A percentile compares a stretch with the other conserved stretches of the same genome.
Conservation (phyloP, 2,797 vertebrate genomes). For the Zonotrichia albicollis region DNA sequence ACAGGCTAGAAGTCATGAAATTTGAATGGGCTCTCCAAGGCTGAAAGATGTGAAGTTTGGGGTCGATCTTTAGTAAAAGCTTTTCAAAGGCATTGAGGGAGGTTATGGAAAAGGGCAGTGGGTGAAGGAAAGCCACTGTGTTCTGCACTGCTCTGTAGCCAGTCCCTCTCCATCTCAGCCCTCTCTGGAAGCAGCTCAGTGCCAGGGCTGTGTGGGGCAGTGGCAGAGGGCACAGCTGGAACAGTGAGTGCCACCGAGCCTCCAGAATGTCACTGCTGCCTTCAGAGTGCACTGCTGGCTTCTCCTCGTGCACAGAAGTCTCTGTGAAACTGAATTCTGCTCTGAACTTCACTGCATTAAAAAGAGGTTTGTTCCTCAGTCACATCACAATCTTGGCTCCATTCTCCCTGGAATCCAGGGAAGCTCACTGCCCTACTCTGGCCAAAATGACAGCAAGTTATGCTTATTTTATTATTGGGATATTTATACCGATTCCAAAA, state of each 20-base stretch:
- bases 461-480: neutral
- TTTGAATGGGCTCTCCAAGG: slow-evolving; percentile 10
- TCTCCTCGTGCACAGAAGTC: neutral
- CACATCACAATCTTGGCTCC: neutral
- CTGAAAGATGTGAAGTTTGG: neutral
- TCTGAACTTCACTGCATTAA: neutral
- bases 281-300: neutral
- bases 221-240: neutral
- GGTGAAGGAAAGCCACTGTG: neutral
- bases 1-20: neutral
- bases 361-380: neutral
- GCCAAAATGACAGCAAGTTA: neutral
- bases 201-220: neutral
- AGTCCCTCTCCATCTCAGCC: neutral
- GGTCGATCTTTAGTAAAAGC: neutral
- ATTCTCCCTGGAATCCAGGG: neutral
- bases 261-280: neutral
- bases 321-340: neutral
- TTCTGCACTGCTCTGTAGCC: neutral
- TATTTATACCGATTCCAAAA: neutral
- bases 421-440: neutral
- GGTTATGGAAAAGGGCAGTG: neutral
- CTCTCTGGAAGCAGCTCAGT: neutral
- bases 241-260: neutral
- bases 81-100: slow-evolving; percentile 10